Base-by-base conservation (phyloP, 2,113 vertebrate genomes). In the Rhea americana region DNA sequence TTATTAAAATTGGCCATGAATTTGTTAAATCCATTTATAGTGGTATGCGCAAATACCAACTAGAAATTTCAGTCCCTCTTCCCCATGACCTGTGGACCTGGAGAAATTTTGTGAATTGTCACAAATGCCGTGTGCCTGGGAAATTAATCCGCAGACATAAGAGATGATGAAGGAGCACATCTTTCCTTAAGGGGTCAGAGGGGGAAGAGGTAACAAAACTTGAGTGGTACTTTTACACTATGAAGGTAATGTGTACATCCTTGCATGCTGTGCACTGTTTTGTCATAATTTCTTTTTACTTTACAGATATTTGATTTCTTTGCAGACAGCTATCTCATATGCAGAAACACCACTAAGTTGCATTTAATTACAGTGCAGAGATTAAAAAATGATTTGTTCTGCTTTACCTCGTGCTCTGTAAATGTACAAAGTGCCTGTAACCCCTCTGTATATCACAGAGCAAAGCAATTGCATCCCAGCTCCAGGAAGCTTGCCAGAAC, bases 401-500 rank as follows among this genome's bases (percentile, higher is more conserved):
- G 73, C 86, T 82, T 85, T 66, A 61, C 53, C 47, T 66, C 67
- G 28, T 87, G 66, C 19, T 96, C 91, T 87, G 89, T 93, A 91
- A 94, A 84, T 90, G 76, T 93, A 95, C 92, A 85, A 91, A 96
- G 88, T 90, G 91, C 72, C 87, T 95, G 83, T 66, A 91, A 93
- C 55, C 78, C 76, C 53, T 81, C 71, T 93, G 67, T 59, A 80
- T 43, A 58, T 87, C 0, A 3, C 89, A 90, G 82, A 96, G 93
- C 76, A 74, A 84, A 95, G 83, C 91, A 88, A 77, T 95, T 93
- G 91, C 88, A 68, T 78, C 80, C 82, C 91, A 63, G 93, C 94
- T 87, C 89, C 95, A 93, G 94, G 87, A 93, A 84, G 43, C 39
- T 71, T 95, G 94, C 95, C 97, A 96, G 97, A 91, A 92, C 83